A percentile compares a stretch with the other conserved stretches of the same genome.
phyloP scores from a whole-genome alignment of 2,888 invertebrate genomes.

The Phortica okadai region DNA sequence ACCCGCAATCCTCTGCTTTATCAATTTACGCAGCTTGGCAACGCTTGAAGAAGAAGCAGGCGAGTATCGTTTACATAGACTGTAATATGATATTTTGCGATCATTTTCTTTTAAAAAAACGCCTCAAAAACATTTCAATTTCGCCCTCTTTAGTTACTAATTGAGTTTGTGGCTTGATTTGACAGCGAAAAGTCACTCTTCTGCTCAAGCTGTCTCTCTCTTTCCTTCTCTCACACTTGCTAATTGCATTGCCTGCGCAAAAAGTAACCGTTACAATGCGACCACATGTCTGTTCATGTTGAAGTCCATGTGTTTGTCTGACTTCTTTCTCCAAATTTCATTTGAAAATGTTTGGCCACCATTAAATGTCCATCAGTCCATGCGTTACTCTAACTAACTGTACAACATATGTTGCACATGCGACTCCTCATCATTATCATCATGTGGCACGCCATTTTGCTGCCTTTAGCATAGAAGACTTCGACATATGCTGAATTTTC shows the following conservation, averaged over 20 bases:
- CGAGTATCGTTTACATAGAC: not conserved
- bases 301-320: not conserved
- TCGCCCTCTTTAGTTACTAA: not conserved
- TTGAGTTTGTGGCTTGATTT: not conserved
- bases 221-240: not conserved
- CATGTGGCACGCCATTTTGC: constrained; percentile 26
- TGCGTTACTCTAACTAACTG: not conserved
- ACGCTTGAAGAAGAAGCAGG: not conserved
- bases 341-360: not conserved
- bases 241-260: not conserved
- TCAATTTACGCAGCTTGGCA: constrained; percentile 2
- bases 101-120: not conserved
- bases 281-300: not conserved
- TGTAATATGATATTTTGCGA: constrained; percentile 24
- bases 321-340: not conserved
- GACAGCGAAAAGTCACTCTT: not conserved
- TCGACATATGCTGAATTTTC: not conserved
- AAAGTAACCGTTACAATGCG: not conserved
- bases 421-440: not conserved
- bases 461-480: not conserved
- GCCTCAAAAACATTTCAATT: not conserved
- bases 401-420: constrained; percentile 27
- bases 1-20: not conserved
- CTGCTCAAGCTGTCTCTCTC: not conserved
- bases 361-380: not conserved